Base-by-base conservation (phyloP, 2,888 invertebrate species). In the Entomobrya multifasciata region DNA sequence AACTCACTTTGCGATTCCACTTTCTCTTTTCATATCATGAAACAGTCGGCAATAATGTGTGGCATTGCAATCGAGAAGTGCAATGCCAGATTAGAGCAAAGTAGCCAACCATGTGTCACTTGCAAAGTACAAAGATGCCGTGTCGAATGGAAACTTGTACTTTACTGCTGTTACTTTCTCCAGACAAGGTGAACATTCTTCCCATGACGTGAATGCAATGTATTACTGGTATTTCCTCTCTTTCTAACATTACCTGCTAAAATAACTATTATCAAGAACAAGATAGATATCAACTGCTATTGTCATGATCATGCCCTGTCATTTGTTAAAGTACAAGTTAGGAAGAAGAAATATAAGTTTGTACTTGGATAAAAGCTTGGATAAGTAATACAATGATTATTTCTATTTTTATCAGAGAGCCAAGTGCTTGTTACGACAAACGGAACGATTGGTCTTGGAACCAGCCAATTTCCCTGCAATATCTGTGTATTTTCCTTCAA, bases 61-160 rank as follows among this genome's bases (percentile, higher is more conserved):
- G 22, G 36, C 30, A 55, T 36, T 76, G 76, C 41, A 57, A 57
- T 25, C 25, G 10, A 36, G 36, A 60, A 65, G 27, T 78, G 62
- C 77, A 65, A 36, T 65, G 65, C 36, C 36, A 70, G 70, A 70
- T 44, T 22, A 65, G 49, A 47, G n/a, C 22, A 65, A 79, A 65
- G 79, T 79, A 52, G 57, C 77, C 79, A 79, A 62, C 30, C 22
- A 20, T 17, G 17, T 79, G 79, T 65, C 65, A 65, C 52, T 65
- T 36, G 27, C 20, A 79, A 67, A 65, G 79, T 65, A 79, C n/a
- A 49, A 65, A 65, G 36, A 65, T 65, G 30, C 30, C 13, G 27
- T 17, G 65, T n/a, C n/a, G 65, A 65, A 17, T 1, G 65, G 65
- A 65, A 65, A 65, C 65, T 65, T 30, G 65, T 17, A 65, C 36